Evolutionary conservation across 2,888 invertebrate genomes (phyloP), one percentile per base, ranked within the genome.

Genomic region (Cosmia trapezina): DNA sequence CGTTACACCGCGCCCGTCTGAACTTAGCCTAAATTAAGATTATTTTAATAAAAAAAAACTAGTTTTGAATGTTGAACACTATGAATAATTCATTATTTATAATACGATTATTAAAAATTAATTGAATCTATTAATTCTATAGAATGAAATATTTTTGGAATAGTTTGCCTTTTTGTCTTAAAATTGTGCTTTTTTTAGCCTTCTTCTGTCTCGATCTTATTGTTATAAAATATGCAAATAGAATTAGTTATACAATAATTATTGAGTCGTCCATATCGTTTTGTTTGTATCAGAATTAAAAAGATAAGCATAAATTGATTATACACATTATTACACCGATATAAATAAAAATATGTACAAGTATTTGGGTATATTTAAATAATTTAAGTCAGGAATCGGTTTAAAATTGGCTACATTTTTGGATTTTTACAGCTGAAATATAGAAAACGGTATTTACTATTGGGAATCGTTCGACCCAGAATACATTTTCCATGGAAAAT

Each of bases 61-160:
- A 61, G 79, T 82, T 84, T 56, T 56, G 49, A 73, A 81, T 76
- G 69, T 64, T 81, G 57, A 75, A 73, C 56, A 63, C 9, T 43
- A 86, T 86, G 81, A 87, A 87, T 85, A 56, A 86, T 85, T 83
- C 70, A 84, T 83, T 78, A 76, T 71, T 67, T 69, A 59, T 71
- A 80, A 80, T 76, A 80, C 64, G 69, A 80, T 78, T 86, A 80
- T 86, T 71, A 76, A 83, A 76, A 71, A 80, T 76, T 86, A 83
- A 80, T 80, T 65, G 56, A 80, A 62, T 73, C 51, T 62, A 66
- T 61, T 69, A 72, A 70, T 67, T 71, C 66, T 60, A 56, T 43
- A 53, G 56, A 56, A 57, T 53, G 9, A 83, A 80, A 69, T 75
- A 63, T 75, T 80, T 78, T 79, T 82, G 49, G 47, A 54, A 78